Base-by-base conservation (phyloP, 1,140 invertebrate genomes). In the Zaprionus vittiger region DNA sequence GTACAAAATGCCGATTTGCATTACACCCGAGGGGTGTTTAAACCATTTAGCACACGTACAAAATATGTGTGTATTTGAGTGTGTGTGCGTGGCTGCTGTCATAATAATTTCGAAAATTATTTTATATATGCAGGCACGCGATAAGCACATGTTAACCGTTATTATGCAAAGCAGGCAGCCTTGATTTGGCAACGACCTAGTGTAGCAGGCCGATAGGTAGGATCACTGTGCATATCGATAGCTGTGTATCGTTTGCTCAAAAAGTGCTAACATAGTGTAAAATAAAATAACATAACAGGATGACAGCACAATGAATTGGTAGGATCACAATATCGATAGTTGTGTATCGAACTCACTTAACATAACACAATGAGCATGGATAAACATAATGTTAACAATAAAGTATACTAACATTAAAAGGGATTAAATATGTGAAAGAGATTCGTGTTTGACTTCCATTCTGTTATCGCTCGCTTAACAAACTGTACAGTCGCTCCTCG, bases 1-100 rank as follows among this genome's bases (percentile, higher is more conserved):
- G 69, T 81, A 84, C 84, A 87, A 87, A 90, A 87, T 82, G 81
- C 84, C 84, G 85, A 87, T 87, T 87, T 87, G 84, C 84, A 87
- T 87, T 87, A 90, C 84, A 76, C 68, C 59, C 73, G 68, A 72
- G 73, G 73, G 67, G 20, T 49, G 68, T 61, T 65, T 76, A 44
- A 61, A 65, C 26, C 54, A 68, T 72, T 76, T 76, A 65, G 22
- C 55, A 60, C 20, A 54, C 28, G 37, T 56, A 61, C 14, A 61
- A 7, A 9, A 17, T 17, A 47, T 47, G n/a, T 17, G 6, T 12
- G 12, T 60, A 11, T 34, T 11, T 26, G 20, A 22, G 49, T 12
- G 31, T n/a, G 62, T 15, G 17, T 38, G 38, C 15, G 12, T 15
- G 62, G 1, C 38, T 65, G 11, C 24, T 31, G 22, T 14, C 64